Evolutionary conservation across 2,888 invertebrate species (phyloP), one percentile per base, ranked within the genome.

Genomic region (Ceramica pisi): DNA sequence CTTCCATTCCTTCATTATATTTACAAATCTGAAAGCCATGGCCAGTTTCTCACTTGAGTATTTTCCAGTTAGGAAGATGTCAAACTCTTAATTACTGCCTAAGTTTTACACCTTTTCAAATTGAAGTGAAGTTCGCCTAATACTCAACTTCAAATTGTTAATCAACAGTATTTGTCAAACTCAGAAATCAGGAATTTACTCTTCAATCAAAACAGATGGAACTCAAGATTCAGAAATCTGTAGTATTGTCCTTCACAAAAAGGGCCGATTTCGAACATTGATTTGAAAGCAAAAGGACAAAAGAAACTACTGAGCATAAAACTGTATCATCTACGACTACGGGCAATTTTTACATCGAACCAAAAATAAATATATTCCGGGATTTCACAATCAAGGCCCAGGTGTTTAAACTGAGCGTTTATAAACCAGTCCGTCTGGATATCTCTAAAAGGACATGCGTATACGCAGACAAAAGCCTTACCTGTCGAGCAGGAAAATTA

Each of bases 391-490:
- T 67, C 69, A 78, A 75, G 81, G 46, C 73, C 69, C 86, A 80
- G 75, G 83, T 83, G 83, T 82, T 83, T 79, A 71, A 80, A 69
- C 67, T 46, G 71, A 76, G 69, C 71, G 66, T 70, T 71, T 56
- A 71, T 67, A 80, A 84, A 84, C 84, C 86, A 86, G 86, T 84
- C 75, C 69, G 65, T 80, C 80, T 80, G 71, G 80, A 75, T 76
- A 74, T 84, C 79, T 79, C 26, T 71, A 79, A 76, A 86, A 83
- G 84, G 84, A 75, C 74, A 81, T 72, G 63, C 67, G 69, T 84
- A 81, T 61, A 83, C 72, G 70, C 81, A 77, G 76, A 79, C 73
- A 84, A 79, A 83, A 80, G 76, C 68, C 64, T 75, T 75, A 81
- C 70, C 76, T 59, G 82, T 71, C 50, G 55, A 67, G 63, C 82